Conservation (phyloP, 2,797 vertebrate genomes). For the Gobio occitaniae region DNA sequence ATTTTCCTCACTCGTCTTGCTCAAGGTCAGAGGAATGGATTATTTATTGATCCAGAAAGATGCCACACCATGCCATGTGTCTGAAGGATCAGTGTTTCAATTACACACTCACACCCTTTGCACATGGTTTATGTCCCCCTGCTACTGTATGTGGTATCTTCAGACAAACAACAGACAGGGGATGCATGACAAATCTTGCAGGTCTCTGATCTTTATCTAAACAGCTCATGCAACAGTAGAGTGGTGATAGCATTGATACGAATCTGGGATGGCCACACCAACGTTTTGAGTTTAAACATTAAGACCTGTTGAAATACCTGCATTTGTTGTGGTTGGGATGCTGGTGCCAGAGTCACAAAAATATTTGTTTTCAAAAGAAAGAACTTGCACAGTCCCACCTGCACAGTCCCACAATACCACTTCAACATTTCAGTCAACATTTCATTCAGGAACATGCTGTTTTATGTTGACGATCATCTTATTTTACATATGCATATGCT, state of each 20-base stretch:
- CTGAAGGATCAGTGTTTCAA: conserved; percentile 54
- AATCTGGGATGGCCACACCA: not conserved
- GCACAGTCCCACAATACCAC: too few species aligned
- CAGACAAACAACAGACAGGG: not conserved
- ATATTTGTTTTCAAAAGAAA: not conserved
- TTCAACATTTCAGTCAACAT: too few species aligned
- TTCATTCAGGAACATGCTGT: too few species aligned
- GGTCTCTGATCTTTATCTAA: conserved; percentile 23
- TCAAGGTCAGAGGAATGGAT: conserved; percentile 66
- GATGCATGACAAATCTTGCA: conserved; percentile 28
- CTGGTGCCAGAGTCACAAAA: not conserved
- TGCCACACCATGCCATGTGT: conserved; percentile 39
- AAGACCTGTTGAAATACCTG: not conserved
- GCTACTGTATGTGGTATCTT: conserved; percentile 18
- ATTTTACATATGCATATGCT: too few species aligned
- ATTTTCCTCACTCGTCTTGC: conserved; percentile 59
- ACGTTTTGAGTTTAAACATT: not conserved
- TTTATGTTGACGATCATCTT: too few species aligned
- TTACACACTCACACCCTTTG: conserved; percentile 37
- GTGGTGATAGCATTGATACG: not conserved
- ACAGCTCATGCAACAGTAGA: not conserved
- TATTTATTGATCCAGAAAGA: conserved; percentile 66
- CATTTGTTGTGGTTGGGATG: not conserved
- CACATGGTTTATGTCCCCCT: conserved; percentile 13
- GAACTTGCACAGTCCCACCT: too few species aligned